phyloP scores from a whole-genome alignment of 37 sponge, comb jelly and placozoan genomes.

The Axinella damicornis region DNA sequence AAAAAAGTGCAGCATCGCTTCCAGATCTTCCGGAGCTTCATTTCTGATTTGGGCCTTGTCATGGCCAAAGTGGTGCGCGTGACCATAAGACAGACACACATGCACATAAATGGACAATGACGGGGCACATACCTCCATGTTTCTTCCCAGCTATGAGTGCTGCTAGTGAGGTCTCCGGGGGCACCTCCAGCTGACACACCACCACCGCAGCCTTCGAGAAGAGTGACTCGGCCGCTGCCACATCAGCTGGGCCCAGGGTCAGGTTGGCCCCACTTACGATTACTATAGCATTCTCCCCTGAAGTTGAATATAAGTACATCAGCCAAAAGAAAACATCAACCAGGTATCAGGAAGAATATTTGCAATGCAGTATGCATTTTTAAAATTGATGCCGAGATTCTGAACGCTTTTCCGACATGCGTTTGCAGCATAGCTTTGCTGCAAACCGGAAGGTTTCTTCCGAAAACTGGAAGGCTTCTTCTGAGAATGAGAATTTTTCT shows the following conservation, averaged over 20 bases:
- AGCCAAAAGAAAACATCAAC: not conserved
- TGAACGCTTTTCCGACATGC: no score
- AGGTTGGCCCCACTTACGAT: constrained; percentile 95
- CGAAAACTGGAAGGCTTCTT: no score
- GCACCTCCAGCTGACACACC: constrained; percentile 93
- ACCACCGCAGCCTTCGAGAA: constrained; percentile 81
- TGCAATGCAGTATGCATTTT: no score
- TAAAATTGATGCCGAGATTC: no score
- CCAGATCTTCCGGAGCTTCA: no score
- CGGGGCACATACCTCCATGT: constrained; percentile 67
- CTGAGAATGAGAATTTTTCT: no score
- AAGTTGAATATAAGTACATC: not conserved
- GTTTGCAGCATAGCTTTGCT: no score
- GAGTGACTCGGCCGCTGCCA: constrained; percentile 59
- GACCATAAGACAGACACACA: no score
- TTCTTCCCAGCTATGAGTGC: constrained; percentile 84
- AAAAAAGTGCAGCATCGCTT: no score
- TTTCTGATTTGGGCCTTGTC: no score
- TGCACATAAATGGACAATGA: not conserved
- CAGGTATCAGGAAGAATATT: not conserved
- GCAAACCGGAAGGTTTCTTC: no score
- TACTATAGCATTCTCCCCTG: constrained; percentile 95
- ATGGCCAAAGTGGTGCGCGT: no score
- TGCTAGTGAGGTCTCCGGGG: constrained; percentile 64
- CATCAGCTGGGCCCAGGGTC: constrained; percentile 63